Evolutionary conservation across 2,888 invertebrate species (phyloP), one percentile per base, ranked within the genome.

Genomic region (Diploptera punctata): DNA sequence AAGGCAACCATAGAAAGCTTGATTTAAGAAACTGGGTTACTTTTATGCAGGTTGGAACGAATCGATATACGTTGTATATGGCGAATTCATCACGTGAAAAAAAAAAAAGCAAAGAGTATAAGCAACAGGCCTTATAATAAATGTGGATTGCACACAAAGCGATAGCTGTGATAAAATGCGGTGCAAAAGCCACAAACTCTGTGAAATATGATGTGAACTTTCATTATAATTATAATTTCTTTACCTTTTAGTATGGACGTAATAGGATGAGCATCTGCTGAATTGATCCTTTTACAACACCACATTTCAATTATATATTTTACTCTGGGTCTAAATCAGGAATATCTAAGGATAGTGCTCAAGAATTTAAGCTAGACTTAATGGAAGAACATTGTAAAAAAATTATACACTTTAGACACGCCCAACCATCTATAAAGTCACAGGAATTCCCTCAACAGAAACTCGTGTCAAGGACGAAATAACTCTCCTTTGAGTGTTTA

Each of bases 181-280:
- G 68, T 68, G 68, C 65, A 65, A 33, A 65, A 65, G 62, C 62
- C 33, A 62, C n/a, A 18, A 10, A 9, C 44, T 16, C 10, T 21
- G 65, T 67, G 47, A 19, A 33, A 19, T 21, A n/a, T 19, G 52
- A 3, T 9, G 65, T 2, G 65, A 10, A 19, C 26, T 29, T 3
- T 19, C 21, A 31, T 10, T 7, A 16, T 61, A n/a, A 16, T 24
- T 7, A n/a, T 61, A 33, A 13, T 49, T 16, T 21, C n/a, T 70
- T 73, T 73, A 73, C 73, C 73, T 73, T 69, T 69, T 13, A 73
- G 69, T 44, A 73, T 70, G 21, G 73, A n/a, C 43, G 70, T 52
- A 19, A 73, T 29, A 19, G 72, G 67, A 19, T 49, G 49, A 24
- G 65, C 26, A 29, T 72, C 72, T 44, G 68, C 43, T 26, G 62